Evolutionary conservation across 2,797 vertebrate species (phyloP).

Genomic region (Podarcis lilfordi): DNA sequence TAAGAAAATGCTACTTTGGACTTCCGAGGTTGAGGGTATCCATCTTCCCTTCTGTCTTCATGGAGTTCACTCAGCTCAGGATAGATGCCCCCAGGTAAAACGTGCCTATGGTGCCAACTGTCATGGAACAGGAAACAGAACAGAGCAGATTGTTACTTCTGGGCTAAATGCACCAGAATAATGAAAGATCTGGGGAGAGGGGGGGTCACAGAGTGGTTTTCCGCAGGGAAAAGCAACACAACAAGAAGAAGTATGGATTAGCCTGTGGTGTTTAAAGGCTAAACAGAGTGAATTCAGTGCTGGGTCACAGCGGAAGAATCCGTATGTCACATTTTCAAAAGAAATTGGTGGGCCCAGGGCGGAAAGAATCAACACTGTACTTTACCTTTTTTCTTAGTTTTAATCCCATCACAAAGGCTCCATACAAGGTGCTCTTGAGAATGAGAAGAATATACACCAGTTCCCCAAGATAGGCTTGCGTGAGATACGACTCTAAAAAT

Average conservation of each 20-base stretch:
- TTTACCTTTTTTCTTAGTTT: slow-evolving; percentile 49
- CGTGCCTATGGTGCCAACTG: not conserved
- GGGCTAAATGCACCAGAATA: not conserved
- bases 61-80: not conserved
- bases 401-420: slow-evolving; percentile 18
- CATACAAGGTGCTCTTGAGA: slow-evolving; percentile 39
- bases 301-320: not conserved
- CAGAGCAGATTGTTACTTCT: not conserved
- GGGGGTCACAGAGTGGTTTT: too few species aligned
- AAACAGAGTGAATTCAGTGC: not conserved
- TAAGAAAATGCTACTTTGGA: not conserved
- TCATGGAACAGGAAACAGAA: not conserved
- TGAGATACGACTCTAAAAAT: slow-evolving; percentile 11
- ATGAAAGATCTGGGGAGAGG: too few species aligned
- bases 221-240: too few species aligned
- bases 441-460: slow-evolving; percentile 37
- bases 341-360: not conserved
- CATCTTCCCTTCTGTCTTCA: not conserved
- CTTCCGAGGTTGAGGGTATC: not conserved
- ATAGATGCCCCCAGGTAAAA: not conserved
- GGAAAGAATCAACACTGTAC: not conserved
- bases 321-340: not conserved
- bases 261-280: not conserved
- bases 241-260: too few species aligned
- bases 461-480: not conserved